Evolutionary conservation across 2,797 vertebrate genomes (phyloP), one percentile per base, ranked within the genome.

Genomic region (Lepus oiostolus): DNA sequence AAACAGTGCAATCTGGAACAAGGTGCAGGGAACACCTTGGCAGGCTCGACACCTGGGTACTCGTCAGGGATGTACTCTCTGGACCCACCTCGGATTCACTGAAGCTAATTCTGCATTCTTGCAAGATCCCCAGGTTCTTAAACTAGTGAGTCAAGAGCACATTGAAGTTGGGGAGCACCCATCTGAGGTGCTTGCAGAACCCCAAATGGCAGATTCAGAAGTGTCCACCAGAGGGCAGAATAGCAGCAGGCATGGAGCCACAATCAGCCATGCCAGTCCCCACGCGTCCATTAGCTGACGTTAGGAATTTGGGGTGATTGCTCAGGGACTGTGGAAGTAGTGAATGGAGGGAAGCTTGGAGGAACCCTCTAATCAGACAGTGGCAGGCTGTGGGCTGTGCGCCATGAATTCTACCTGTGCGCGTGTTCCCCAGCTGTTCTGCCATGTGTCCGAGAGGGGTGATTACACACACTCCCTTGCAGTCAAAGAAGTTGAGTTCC

Each of bases 141-240:
- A 58, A 58, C 54, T 17, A 24, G 52, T 32, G 19, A 76, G 35
- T 42, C 32, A n/a, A 11, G 26, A 92, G 47, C 70, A 60, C 16
- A 0, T 67, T 24, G 0, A 54, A 32, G 30, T 81, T 16, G 12
- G 62, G 62, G 63, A 67, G 21, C 62, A 21, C 42, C 10, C 12
- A n/a, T 30, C 11, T 35, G 12, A 84, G 62, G 54, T 63, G 35
- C 16, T 67, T 30, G 63, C 8, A 54, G 81, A 84, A 74, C 75
- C 62, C 60, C 30, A 3, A 11, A n/a, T 32, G 21, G 54, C 65
- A 71, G 35, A 42, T 90, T 77, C 42, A 42, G 50, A 91, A 91
- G 38, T 16, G 74, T 74, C 95, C 96, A 96, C 91, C 94, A 96
- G 96, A 54, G 91, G 97, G 95, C 95, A 7, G 47, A n/a, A 77